Conservation (phyloP, 1,140 invertebrate genomes). For the Pectinophora gossypiella region DNA sequence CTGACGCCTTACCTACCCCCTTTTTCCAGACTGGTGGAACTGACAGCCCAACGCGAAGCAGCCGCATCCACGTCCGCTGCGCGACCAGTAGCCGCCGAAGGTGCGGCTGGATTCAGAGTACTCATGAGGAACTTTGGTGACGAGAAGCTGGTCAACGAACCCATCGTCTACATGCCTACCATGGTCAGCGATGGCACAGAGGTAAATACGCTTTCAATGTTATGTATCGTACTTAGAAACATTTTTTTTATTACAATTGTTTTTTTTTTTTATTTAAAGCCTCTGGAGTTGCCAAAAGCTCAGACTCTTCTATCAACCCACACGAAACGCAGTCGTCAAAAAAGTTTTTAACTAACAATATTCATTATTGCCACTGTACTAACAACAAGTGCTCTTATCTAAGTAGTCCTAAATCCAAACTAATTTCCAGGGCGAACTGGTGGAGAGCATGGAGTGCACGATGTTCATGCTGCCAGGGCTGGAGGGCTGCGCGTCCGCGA, state of each 20-base stretch:
- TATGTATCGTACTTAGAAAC: no score
- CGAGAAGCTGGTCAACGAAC: slow-evolving; percentile 63
- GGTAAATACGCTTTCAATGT: no score
- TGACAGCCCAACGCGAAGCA: slow-evolving; percentile 74
- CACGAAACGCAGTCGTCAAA: no score
- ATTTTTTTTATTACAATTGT: no score
- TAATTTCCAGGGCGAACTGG: slow-evolving; percentile 41
- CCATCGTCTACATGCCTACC: slow-evolving; percentile 67
- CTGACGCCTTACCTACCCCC: background rate
- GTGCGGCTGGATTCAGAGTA: slow-evolving; percentile 66
- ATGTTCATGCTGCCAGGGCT: slow-evolving; percentile 89
- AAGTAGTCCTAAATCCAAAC: background rate
- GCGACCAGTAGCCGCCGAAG: slow-evolving; percentile 37
- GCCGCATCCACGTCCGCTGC: slow-evolving; percentile 61
- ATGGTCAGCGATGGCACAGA: slow-evolving; percentile 64
- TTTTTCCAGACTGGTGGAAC: slow-evolving; percentile 75
- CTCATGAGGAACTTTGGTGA: slow-evolving; percentile 77
- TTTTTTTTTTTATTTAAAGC: no score
- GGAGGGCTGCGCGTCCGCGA: slow-evolving; percentile 81
- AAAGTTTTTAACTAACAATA: no score
- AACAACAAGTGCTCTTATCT: slow-evolving; percentile 6
- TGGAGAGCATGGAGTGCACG: slow-evolving; percentile 45
- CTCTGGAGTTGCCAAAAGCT: no score
- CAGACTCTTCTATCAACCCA: no score
- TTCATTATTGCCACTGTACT: no score